Percentiles rank a stretch among this genome's conserved stretches.
Evolutionary conservation across 1,140 invertebrate genomes (phyloP).

Genomic region (Limonius californicus): DNA sequence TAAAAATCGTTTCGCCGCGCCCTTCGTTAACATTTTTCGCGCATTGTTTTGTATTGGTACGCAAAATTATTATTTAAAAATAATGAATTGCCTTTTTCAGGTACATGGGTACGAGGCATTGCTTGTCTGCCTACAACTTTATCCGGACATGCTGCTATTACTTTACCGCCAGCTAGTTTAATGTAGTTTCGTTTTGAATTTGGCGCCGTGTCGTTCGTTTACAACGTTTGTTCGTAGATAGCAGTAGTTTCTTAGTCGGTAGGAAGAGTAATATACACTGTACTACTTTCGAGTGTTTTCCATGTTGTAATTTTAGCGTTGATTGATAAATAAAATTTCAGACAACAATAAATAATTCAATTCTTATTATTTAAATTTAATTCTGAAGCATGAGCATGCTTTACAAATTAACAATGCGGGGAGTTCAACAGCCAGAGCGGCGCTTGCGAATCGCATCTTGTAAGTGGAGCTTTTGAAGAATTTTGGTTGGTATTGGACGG

Average conservation of each 20-base stretch:
- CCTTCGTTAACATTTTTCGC: too few species aligned
- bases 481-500: conserved; percentile 13
- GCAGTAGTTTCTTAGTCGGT: background rate
- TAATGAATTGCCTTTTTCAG: conserved; percentile 17
- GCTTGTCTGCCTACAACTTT: conserved; percentile 53
- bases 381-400: too few species aligned
- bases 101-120: conserved; percentile 55
- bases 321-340: too few species aligned
- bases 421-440: too few species aligned
- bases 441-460: too few species aligned
- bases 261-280: conserved; percentile 13
- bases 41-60: background rate
- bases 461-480: background rate
- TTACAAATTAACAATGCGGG: too few species aligned
- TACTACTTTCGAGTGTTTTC: too few species aligned
- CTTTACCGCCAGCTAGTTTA: conserved; percentile 53
- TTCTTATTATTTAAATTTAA: too few species aligned
- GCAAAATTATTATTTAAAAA: background rate
- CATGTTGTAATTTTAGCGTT: too few species aligned
- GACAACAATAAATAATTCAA: too few species aligned
- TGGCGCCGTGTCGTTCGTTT: background rate
- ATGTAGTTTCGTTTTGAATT: conserved; percentile 39
- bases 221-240: background rate
- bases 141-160: conserved; percentile 56
- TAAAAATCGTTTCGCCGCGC: too few species aligned